Base-by-base conservation (phyloP, 2,888 invertebrate species). In the Polia nebulosa region DNA sequence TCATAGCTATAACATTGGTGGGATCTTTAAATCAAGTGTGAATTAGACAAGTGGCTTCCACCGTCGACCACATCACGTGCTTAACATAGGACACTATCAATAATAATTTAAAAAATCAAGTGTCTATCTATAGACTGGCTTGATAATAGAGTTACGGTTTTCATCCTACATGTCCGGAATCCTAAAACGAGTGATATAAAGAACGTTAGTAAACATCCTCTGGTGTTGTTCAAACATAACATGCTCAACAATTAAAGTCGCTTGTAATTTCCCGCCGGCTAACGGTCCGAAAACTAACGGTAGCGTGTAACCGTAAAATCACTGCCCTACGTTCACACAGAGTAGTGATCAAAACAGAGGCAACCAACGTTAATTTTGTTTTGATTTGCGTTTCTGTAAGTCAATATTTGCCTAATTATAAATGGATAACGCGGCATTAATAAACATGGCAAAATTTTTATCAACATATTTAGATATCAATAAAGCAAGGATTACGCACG, bases 201-300 rank as follows among this genome's bases (percentile, higher is more conserved):
- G 11, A 32, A 32, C 29, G 17, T 17, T n/a, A 39, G 32, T 20
- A 34, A 25, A 17, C 25, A 52, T 15, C 1, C 25, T 27, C 25
- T 29, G 9, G 36, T 53, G 45, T 60, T 29, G 34, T 51, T 59
- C 17, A 55, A 56, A 45, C 20, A 49, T 15, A 57, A 58, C 53
- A 68, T 62, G 62, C 49, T 52, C 9, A 51, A 55, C 62, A 63
- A 73, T 80, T 80, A 74, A 64, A 62, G 52, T 57, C 39, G 59
- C 25, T 66, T 52, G 57, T 74, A 44, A 80, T 51, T 49, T 39
- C n/a, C 34, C 27, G 34, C 51, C 47, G 27, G 25, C 11, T 61
- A 58, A 78, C 81, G 70, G 61, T 32, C 55, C 59, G 51, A 59
- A 63, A 67, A 39, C 8, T 70, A 70, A 78, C 63, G 71, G 62